Base-by-base conservation (phyloP, 2,113 vertebrate genomes). In the Smithornis capensis region DNA sequence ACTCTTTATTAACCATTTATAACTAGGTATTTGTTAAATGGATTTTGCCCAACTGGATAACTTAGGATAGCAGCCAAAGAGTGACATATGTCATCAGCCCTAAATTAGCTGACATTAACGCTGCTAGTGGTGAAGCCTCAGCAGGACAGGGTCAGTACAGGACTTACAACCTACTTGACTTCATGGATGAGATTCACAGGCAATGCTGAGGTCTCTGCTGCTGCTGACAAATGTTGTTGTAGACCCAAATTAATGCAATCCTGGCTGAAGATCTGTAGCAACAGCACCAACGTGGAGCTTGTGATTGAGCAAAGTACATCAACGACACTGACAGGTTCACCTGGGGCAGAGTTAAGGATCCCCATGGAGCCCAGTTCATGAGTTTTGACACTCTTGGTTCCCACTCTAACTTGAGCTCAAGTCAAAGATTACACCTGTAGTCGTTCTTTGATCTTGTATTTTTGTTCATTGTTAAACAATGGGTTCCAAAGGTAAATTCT, bases 231-330 rank as follows among this genome's bases (percentile, higher is more conserved):
- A 14, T 27, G 17, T n/a, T 59, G 24, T 25, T 53, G 33, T 28
- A 47, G 37, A 42, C 27, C 52, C 45, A 44, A 55, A 80, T 12
- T 57, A 82, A 52, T 0, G 0, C 55, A 31, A 21, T 55, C 45
- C 27, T 50, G 14, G 38, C 25, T 56, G 65, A 65, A 79, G 44
- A 40, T 19, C 53, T 19, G 44, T 21, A 47, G 47, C 1, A 0
- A 55, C 52, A 56, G 52, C 53, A 56, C 49, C 57, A 52, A 47
- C 3, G 2, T 8, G 19, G 47, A 28, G 14, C 16, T 27, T 65
- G 19, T 2, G 1, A 6, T 3, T 40, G n/a, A 79, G 63, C 19
- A 40, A 29, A 44, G 21, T 5, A 22, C 0, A 0, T 24, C 7
- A 5, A 40, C 31, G 1, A 1, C 31, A 14, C 13, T 10, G 22